These are phyloP conservation scores for Oxystoma pomonae DNA, from an alignment of 2,888 invertebrate species.

Conservation along the genomic window DNA sequence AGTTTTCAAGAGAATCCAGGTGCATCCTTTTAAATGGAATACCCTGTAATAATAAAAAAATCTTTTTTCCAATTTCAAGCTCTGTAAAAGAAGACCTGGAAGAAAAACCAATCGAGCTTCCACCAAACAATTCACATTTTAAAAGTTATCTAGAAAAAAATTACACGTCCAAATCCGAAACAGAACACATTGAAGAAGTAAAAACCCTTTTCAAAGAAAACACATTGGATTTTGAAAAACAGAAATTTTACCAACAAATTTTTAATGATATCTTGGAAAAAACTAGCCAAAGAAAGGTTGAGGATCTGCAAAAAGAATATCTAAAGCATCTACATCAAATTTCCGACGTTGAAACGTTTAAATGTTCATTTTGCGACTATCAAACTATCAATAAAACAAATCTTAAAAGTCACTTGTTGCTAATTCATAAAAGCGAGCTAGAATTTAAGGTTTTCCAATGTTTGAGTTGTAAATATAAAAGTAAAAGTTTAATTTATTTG, in stretches of 20 bases:
- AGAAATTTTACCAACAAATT: background rate
- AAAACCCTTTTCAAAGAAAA: background rate
- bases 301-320: background rate
- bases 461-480: background rate
- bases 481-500: background rate
- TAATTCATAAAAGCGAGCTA: background rate
- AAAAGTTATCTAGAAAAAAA: background rate
- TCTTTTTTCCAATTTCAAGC: too few relatives aligned
- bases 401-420: background rate
- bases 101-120: background rate
- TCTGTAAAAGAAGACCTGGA: background rate
- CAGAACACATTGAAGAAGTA: background rate
- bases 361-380: background rate
- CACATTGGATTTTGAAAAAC: background rate
- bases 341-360: background rate
- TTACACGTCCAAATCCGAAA: background rate
- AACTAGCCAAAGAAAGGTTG: background rate
- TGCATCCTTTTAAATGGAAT: too few relatives aligned
- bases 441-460: background rate
- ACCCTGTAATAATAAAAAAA: too few relatives aligned
- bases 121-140: background rate
- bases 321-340: background rate
- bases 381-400: background rate
- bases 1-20: too few relatives aligned
- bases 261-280: background rate